Conservation (phyloP, 2,797 vertebrate genomes). For the Notoglanidium macrostoma region DNA sequence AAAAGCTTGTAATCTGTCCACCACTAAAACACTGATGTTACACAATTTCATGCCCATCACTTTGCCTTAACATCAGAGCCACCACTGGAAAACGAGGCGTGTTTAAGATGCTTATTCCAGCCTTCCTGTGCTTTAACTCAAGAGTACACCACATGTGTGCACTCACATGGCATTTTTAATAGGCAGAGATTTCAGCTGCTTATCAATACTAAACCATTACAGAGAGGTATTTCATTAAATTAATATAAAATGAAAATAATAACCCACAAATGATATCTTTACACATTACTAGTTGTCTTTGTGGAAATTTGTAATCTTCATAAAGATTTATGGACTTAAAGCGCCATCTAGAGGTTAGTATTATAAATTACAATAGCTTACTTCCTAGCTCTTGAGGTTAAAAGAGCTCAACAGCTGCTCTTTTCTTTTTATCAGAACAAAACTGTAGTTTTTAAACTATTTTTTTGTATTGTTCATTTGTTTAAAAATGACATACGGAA, state of each 20-base stretch:
- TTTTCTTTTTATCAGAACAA: not conserved
- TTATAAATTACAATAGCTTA: not conserved
- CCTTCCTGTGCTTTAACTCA: not conserved
- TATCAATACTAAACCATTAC: not conserved
- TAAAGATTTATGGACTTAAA: slow-evolving; percentile 12
- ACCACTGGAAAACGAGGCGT: not conserved
- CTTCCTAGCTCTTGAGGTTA: not conserved
- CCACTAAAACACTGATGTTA: not conserved
- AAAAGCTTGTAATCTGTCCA: not conserved
- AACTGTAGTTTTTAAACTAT: not conserved
- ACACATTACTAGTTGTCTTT: not conserved
- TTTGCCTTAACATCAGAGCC: not conserved
- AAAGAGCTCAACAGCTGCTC: not conserved
- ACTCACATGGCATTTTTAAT: not conserved
- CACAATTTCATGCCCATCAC: slow-evolving; percentile 11
- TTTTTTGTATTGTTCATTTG: not conserved
- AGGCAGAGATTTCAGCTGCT: not conserved
- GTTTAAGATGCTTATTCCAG: not conserved
- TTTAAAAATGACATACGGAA: not conserved
- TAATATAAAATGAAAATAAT: not conserved
- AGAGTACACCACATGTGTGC: slow-evolving; percentile 1
- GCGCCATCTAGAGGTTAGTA: slow-evolving; percentile 41
- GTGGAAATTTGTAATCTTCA: too few species aligned
- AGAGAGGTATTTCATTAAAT: not conserved
- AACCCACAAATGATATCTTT: not conserved